Evolutionary conservation across 2,113 vertebrate species (phyloP).

Genomic region (Tyrannus savana): DNA sequence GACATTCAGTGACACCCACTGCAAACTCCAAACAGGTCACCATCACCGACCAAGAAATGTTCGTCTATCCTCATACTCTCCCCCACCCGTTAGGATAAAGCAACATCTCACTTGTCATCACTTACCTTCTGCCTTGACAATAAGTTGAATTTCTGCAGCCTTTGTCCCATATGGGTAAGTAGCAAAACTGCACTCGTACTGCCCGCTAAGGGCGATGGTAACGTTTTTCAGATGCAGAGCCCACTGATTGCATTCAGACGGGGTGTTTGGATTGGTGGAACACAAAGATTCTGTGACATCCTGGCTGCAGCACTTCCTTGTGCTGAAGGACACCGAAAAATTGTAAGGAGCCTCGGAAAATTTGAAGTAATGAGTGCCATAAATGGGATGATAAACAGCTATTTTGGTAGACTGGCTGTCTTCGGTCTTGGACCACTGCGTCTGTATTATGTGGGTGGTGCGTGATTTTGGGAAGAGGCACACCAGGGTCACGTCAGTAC

Average conservation of each 20-base stretch:
- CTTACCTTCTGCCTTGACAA: conserved; percentile 62
- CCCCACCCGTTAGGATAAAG: neutral
- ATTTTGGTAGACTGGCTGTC: neutral
- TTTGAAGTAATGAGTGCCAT: neutral
- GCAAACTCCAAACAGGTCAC: neutral
- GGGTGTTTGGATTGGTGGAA: neutral
- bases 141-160: conserved; percentile 26
- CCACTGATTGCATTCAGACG: neutral
- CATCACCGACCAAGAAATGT: neutral
- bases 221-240: conserved; percentile 53
- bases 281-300: neutral
- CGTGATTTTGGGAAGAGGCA: neutral
- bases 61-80: neutral
- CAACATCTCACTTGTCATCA: neutral
- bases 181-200: conserved; percentile 64
- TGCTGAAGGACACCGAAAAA: conserved; percentile 10
- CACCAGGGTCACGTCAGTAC: conserved; percentile 34
- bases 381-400: conserved; percentile 43
- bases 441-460: conserved; percentile 20
- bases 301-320: neutral
- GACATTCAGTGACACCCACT: neutral
- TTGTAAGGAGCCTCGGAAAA: neutral
- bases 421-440: conserved; percentile 64
- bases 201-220: neutral
- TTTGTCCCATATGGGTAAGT: conserved; percentile 55